Evolutionary conservation across 2,113 vertebrate species (phyloP), one percentile per base, ranked within the genome.

Genomic region (Gambusia affinis): DNA sequence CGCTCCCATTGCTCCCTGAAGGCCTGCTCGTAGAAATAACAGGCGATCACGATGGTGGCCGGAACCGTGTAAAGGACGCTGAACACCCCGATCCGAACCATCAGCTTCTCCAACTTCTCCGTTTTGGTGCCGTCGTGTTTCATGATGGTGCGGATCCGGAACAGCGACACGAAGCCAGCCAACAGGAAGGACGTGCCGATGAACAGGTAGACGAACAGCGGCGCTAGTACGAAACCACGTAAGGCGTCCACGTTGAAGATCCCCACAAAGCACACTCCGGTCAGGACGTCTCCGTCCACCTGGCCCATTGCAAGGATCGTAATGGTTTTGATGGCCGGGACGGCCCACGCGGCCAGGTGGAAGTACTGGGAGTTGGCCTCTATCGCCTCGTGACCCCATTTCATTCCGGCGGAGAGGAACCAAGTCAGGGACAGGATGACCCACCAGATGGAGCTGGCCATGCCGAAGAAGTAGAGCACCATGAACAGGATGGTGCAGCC

Each of bases 361-460:
- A 99, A 99, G 84, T 99, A 99, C 88, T 99, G 98, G 0, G 97
- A 98, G 90, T 99, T 97, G 65, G 98, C 97, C 79, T 99, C 98
- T 0, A 99, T 99, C 63, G 98, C 98, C 72, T 99, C 98, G 0
- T 99, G 98, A 66, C 98, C 98, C 98, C 98, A 99, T 87, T 99
- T 99, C 97, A 98, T 98, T 44, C 98, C 98, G 0, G 98, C 98
- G 0, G 97, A 97, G 76, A 99, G 96, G 91, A 99, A 99, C 98
- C 98, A 99, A 1, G 98, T 98, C 82, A 99, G 95, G 42, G 97
- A 97, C 65, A 99, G 82, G 70, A 99, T 96, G 81, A 99, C 98
- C 97, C 97, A 99, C 98, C 98, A 99, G 93, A 99, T 99, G 90
- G 97, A 99, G 91, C 97, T 98, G 91, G 98, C 98, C 98, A 99